Evolutionary conservation across 1,140 invertebrate species (phyloP), one percentile per base, ranked within the genome.

Genomic region (Drosophila rufa): DNA sequence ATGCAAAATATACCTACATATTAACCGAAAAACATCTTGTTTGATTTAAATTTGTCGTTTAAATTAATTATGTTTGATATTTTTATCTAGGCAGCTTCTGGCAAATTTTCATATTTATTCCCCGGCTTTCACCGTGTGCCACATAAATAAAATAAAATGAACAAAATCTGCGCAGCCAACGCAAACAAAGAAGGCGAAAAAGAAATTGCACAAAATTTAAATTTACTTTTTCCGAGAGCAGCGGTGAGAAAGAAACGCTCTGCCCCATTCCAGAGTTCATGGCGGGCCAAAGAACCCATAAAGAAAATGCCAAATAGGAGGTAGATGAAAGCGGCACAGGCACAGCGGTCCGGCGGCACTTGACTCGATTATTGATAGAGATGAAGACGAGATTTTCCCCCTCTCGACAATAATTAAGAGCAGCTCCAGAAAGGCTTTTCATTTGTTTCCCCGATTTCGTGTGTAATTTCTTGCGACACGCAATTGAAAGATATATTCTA

Each of bases 21-120:
- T 22, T 55, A n/a, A 2, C 12, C 3, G 19, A 68, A 70, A 27
- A 33, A 57, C 71, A 40, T 74, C 48, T 62, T 51, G 22, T 38
- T 56, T 51, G 27, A 57, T 36, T 56, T 71, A 38, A 53, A 55
- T 47, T 46, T 43, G 45, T 14, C 60, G 57, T 65, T 75, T 58
- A 42, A 76, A 53, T 76, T 76, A 76, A 76, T 67, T 66, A 67
- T 50, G n/a, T 45, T 76, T 76, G 60, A 57, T 67, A 66, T 76
- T 76, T 58, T 58, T 57, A 51, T 67, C 43, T 76, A 67, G 40
- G 27, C 60, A 76, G 38, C n/a, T 57, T 51, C 36, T 25, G 42
- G 38, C 53, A 60, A 51, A 59, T 60, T 45, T 75, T 75, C 38
- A 50, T 65, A 56, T 64, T 66, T 74, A 73, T 74, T 59, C 19